phyloP scores from a whole-genome alignment of 1,140 invertebrate species.

The Nomia melanderi region DNA sequence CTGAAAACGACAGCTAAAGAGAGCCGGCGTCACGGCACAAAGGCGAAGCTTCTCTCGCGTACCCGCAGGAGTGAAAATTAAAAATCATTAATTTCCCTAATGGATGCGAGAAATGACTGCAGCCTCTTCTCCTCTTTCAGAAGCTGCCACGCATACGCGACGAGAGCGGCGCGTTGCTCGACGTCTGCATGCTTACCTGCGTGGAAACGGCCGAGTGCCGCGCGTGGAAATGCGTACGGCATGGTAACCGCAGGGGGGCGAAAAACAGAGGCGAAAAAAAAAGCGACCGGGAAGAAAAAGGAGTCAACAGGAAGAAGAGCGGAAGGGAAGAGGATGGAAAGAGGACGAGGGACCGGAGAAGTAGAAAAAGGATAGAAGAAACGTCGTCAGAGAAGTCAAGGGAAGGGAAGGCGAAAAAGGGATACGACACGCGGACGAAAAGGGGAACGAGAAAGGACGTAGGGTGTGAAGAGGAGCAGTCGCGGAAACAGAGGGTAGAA shows the following conservation, averaged over 20 bases:
- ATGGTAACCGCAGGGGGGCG: constrained; percentile 3
- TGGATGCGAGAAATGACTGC: constrained; percentile 62
- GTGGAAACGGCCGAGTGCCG: constrained; percentile 38
- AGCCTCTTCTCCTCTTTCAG: constrained; percentile 51
- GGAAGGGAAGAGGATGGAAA: background rate
- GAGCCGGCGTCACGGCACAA: constrained; percentile 15
- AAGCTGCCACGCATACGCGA: constrained; percentile 42
- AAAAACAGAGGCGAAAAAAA: background rate
- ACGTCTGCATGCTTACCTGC: constrained; percentile 42
- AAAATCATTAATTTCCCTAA: constrained; percentile 74
- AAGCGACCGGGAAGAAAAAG: background rate
- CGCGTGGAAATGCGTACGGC: constrained; percentile 32
- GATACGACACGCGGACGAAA: background rate
- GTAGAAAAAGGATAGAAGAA: background rate
- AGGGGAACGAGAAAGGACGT: background rate
- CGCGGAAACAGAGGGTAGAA: constrained; percentile 30
- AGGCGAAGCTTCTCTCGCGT: constrained; percentile 9
- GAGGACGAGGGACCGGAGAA: background rate
- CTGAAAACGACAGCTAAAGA: background rate
- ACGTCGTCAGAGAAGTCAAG: background rate
- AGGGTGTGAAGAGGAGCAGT: constrained; percentile 3
- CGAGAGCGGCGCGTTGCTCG: constrained; percentile 34
- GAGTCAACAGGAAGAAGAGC: background rate
- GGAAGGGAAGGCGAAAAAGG: background rate
- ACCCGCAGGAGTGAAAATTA: constrained; percentile 50